Evolutionary conservation across 2,113 vertebrate species (phyloP).

Genomic region (Trichechus manatus): DNA sequence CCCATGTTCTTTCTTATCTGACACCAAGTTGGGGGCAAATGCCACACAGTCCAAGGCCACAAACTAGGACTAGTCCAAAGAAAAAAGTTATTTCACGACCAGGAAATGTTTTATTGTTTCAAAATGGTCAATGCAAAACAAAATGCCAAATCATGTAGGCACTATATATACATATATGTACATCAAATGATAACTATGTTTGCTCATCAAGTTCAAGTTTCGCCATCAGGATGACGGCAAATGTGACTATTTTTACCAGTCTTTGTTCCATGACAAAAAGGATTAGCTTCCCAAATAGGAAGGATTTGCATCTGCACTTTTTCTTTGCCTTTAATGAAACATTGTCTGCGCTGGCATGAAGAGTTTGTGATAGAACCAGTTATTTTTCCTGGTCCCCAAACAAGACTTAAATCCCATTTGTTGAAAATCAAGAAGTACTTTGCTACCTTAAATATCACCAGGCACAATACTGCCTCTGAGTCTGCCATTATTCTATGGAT

Average conservation of each 20-base stretch:
- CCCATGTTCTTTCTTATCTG: not conserved
- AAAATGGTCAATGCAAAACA: conserved; percentile 69
- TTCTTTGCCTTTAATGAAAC: conserved; percentile 76
- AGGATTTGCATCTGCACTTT: conserved; percentile 48
- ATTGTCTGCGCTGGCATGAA: conserved; percentile 63
- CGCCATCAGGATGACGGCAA: conserved; percentile 36
- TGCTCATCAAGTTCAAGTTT: conserved; percentile 65
- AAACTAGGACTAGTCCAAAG: conserved; percentile 28
- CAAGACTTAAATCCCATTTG: conserved; percentile 17
- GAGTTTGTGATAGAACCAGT: conserved; percentile 58
- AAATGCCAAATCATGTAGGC: conserved; percentile 69
- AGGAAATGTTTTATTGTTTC: conserved; percentile 65
- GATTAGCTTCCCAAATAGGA: not conserved
- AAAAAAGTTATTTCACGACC: conserved; percentile 65
- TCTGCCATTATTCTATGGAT: not conserved
- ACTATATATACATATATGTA: not conserved
- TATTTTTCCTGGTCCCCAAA: conserved; percentile 64
- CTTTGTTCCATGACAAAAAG: conserved; percentile 72
- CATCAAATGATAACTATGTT: conserved; percentile 55
- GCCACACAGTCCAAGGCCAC: not conserved
- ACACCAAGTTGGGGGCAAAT: not conserved
- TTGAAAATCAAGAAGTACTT: conserved; percentile 20
- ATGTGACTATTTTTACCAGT: conserved; percentile 60
- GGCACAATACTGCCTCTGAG: not conserved
- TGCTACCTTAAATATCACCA: not conserved